phyloP scores from a whole-genome alignment of 2,888 invertebrate species.

The Oasisia sp. region DNA sequence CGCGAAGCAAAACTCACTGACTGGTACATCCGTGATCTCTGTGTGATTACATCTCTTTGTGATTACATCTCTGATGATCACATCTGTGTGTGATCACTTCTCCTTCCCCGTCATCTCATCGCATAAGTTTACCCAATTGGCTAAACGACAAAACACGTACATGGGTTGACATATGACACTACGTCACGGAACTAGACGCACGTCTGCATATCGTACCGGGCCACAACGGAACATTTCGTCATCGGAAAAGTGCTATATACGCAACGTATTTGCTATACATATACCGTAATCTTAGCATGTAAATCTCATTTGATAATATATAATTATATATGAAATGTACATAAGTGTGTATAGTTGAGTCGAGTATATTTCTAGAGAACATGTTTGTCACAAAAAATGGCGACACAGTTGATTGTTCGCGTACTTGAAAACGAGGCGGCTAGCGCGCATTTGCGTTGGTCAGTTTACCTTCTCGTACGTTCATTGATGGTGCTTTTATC shows the following conservation, averaged over 20 bases:
- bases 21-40: not conserved
- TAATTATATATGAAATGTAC: constrained; percentile 10
- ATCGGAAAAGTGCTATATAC: not conserved
- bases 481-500: constrained; percentile 5
- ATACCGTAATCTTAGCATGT: constrained; percentile 7
- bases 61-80: no score
- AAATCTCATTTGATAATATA: constrained; percentile 17
- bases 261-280: constrained; percentile 9
- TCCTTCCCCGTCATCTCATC: not conserved
- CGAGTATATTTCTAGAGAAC: constrained; percentile 3
- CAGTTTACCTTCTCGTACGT: not conserved
- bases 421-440: not conserved
- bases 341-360: not conserved
- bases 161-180: not conserved
- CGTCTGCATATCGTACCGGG: not conserved
- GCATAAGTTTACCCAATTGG: not conserved
- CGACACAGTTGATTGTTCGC: not conserved
- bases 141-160: not conserved
- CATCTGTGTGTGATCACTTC: not conserved
- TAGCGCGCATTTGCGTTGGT: not conserved
- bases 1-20: not conserved
- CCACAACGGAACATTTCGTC: not conserved
- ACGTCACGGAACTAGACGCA: not conserved
- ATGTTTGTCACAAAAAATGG: not conserved
- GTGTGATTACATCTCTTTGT: no score